These are phyloP conservation scores for Augiades crinisus DNA, from an alignment of 2,888 invertebrate species.

Conservation along the genomic window DNA sequence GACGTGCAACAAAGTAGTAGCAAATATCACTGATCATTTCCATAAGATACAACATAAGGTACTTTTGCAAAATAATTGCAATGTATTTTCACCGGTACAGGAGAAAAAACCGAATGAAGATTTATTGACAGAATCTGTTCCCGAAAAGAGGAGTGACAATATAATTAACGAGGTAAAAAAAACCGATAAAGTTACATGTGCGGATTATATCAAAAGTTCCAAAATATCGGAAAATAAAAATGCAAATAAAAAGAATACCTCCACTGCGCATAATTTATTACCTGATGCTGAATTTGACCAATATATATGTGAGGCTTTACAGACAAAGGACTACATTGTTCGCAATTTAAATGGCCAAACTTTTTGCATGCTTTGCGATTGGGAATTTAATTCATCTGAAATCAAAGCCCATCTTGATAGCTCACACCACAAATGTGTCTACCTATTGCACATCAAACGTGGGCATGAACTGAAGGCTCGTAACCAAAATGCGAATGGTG, in stretches of 20 bases:
- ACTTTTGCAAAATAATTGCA: background rate
- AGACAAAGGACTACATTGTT: background rate
- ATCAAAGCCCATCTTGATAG: background rate
- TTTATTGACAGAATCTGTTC: background rate
- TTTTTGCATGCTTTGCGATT: background rate
- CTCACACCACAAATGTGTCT: constrained; percentile 39
- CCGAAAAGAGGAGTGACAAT: no score
- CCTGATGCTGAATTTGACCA: background rate
- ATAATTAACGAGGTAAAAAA: no score
- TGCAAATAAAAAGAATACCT: background rate
- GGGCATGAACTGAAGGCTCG: constrained; percentile 11
- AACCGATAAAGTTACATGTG: no score
- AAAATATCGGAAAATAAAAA: background rate
- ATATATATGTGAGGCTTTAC: background rate
- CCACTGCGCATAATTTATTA: background rate
- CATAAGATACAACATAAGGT: constrained; percentile 32
- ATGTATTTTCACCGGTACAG: background rate
- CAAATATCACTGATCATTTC: constrained; percentile 36
- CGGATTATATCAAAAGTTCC: no score
- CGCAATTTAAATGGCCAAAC: background rate
- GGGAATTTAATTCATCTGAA: background rate
- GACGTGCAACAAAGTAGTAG: constrained; percentile 44
- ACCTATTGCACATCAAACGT: constrained; percentile 38
- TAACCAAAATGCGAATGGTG: no score
- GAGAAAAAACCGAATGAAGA: background rate